phyloP scores from a whole-genome alignment of 1,140 invertebrate species.

The Drosophila novamexicana region DNA sequence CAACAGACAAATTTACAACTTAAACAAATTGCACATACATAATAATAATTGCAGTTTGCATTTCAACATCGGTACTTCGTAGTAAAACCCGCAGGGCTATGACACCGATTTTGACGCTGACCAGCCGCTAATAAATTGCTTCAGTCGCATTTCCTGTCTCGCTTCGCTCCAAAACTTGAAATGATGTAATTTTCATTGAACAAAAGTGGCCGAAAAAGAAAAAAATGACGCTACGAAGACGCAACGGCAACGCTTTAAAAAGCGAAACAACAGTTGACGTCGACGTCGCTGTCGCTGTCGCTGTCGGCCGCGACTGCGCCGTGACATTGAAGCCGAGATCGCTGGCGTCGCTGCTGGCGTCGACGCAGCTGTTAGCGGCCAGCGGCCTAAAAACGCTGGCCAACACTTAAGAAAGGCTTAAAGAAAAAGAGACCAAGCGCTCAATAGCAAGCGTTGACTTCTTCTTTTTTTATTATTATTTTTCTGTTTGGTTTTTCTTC shows the following conservation, averaged over 20 bases:
- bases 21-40: constrained; percentile 46
- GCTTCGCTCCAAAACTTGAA: constrained; percentile 37
- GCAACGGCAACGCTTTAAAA: constrained; percentile 38
- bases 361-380: constrained; percentile 42
- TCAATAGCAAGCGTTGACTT: constrained; percentile 66
- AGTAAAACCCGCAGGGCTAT: constrained; percentile 11
- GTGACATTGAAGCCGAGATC: constrained; percentile 45
- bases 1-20: constrained; percentile 1
- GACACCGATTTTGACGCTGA: constrained; percentile 25
- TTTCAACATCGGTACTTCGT: constrained; percentile 56
- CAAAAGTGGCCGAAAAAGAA: constrained; percentile 56
- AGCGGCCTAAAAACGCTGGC: constrained; percentile 67
- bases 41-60: constrained; percentile 63
- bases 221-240: constrained; percentile 50
- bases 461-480: constrained; percentile 18
- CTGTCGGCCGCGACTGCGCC: constrained; percentile 26
- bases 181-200: constrained; percentile 67
- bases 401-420: constrained; percentile 31
- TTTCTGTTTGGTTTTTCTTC: constrained; percentile 7
- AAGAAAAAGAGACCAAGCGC: constrained; percentile 62
- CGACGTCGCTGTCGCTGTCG: constrained; percentile 11
- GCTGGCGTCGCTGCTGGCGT: constrained; percentile 30
- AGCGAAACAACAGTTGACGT: constrained; percentile 30
- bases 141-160: constrained; percentile 57
- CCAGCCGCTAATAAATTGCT: constrained; percentile 37